Base-by-base conservation (phyloP, 2,888 invertebrate species). In the Cheilosia scutellata region DNA sequence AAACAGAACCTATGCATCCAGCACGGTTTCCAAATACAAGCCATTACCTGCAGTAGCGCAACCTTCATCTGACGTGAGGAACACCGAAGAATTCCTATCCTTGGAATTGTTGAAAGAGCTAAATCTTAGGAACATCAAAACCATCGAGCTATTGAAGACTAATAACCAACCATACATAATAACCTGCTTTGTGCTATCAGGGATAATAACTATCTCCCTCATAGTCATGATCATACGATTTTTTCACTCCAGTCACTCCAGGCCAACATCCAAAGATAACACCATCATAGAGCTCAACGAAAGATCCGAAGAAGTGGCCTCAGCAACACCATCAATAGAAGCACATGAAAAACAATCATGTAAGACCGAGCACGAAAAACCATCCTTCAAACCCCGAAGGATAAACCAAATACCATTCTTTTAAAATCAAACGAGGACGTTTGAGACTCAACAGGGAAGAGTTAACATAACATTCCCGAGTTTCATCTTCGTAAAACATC, bases 51-150 rank as follows among this genome's bases (percentile, higher is more conserved):
- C 68, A 4, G 53, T 68, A 16, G 27, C 25, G 42, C 55, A 44
- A 55, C 57, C 68, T 51, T 55, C 44, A 68, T 25, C 55, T 42
- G 66, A 25, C 27, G 40, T 6, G 29, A 53, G 16, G 49, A 49
- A 49, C 20, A 20, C 33, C 2, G 65, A 53, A 53, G 53, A 66
- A 29, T 49, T 65, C n/a, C 53, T 55, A 29, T 57, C 42, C 44
- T 33, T 51, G 51, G 66, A 68, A 29, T 44, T 55, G 53, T 33
- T 55, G 29, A 55, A 68, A 20, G 68, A 66, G 40, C 25, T 66
- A 40, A 29, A 40, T 31, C 6, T 53, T 5, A 66, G 49, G 25
- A 66, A 53, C 40, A 66, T 29, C 25, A 16, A 33, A 11, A 25
- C 3, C 65, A 65, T 49, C 31, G 20, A 65, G 9, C 31, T 49